Conservation (phyloP, 2,888 invertebrate genomes). For the Andrena hattorfiana region DNA sequence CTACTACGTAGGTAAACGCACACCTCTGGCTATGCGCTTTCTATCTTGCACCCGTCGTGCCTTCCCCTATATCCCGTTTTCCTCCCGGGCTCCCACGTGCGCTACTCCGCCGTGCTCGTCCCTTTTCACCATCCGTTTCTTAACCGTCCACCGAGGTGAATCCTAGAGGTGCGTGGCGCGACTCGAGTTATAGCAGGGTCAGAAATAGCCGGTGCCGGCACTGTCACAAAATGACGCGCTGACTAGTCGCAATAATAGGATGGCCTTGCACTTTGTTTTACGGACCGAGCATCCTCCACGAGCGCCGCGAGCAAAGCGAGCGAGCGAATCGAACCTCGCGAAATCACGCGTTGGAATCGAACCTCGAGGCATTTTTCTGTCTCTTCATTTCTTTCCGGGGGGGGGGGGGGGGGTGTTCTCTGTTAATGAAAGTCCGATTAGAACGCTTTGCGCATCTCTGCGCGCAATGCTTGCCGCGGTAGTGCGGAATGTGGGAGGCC, state of each 20-base stretch:
- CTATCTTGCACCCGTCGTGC: background rate
- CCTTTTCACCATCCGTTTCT: background rate
- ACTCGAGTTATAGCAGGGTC: slow-evolving; percentile 57
- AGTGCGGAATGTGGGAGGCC: slow-evolving; percentile 30
- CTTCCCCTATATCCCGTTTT: background rate
- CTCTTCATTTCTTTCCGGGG: too few relatives aligned
- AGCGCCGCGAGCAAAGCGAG: slow-evolving; percentile 48
- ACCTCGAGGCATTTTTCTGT: background rate
- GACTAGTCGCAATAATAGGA: slow-evolving; percentile 78
- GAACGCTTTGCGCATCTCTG: slow-evolving; percentile 1
- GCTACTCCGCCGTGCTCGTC: background rate
- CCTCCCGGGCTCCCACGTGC: background rate
- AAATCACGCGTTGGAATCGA: slow-evolving; percentile 33
- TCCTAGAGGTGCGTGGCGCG: slow-evolving; percentile 59
- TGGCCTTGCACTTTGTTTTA: slow-evolving; percentile 80
- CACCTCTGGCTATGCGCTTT: background rate
- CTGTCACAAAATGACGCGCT: slow-evolving; percentile 77
- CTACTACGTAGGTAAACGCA: slow-evolving; percentile 66
- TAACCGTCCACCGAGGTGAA: slow-evolving; percentile 38
- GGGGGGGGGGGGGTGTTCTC: too few relatives aligned
- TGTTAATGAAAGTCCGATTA: background rate
- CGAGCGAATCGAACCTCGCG: slow-evolving; percentile 40
- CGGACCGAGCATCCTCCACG: slow-evolving; percentile 64
- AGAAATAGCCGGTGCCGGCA: slow-evolving; percentile 72
- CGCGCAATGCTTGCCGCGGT: slow-evolving; percentile 20